Conservation (phyloP, 1,140 invertebrate genomes). For the Paracyclopina nana region DNA sequence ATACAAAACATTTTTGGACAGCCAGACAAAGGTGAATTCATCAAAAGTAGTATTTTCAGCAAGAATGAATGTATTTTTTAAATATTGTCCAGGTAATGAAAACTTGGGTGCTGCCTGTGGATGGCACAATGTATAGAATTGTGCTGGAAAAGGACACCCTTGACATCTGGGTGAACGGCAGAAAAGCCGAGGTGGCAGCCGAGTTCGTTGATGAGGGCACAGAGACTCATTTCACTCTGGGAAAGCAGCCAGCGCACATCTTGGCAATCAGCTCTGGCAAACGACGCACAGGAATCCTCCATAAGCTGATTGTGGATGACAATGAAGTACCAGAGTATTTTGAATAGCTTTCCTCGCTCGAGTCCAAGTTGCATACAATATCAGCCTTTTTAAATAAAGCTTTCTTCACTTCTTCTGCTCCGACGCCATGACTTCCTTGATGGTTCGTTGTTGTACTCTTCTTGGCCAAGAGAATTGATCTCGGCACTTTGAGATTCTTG, state of each 20-base stretch:
- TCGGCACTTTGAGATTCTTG: background rate
- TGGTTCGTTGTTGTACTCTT: constrained; percentile 8
- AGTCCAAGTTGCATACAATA: too few relatives aligned
- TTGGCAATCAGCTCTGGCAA: constrained; percentile 35
- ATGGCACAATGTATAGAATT: constrained; percentile 33
- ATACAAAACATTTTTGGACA: constrained; percentile 51
- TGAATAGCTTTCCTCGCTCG: constrained; percentile 23
- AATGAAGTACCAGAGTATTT: constrained; percentile 19
- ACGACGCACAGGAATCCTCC: constrained; percentile 22
- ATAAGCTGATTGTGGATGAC: constrained; percentile 21
- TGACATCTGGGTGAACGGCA: constrained; percentile 54
- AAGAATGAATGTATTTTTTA: too few relatives aligned
- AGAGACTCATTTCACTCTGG: constrained; percentile 50
- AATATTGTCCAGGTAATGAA: constrained; percentile 30
- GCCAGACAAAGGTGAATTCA: constrained; percentile 40
- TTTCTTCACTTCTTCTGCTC: constrained; percentile 3
- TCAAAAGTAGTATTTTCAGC: too few relatives aligned
- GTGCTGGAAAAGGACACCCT: constrained; percentile 60
- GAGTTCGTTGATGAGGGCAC: constrained; percentile 59
- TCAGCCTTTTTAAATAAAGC: too few relatives aligned
- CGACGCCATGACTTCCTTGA: constrained; percentile 1
- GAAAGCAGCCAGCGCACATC: constrained; percentile 34
- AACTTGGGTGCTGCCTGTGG: constrained; percentile 35
- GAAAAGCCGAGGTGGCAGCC: constrained; percentile 40
- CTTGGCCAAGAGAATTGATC: constrained; percentile 6